Evolutionary conservation across 2,888 invertebrate species (phyloP).

Genomic region (Notocelia uddmanniana): DNA sequence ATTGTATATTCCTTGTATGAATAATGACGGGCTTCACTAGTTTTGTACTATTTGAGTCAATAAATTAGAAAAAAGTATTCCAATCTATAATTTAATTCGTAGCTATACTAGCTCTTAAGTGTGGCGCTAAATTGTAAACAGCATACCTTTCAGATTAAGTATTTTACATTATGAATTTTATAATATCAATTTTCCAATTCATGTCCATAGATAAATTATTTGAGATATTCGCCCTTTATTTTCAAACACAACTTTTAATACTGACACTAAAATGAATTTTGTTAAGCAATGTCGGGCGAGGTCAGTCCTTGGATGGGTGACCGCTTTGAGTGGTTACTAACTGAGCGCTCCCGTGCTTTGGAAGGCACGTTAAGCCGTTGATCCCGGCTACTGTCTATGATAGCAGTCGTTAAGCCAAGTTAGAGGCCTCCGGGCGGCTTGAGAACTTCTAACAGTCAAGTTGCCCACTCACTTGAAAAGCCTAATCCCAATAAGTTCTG

Average conservation of each 20-base stretch:
- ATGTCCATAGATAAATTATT: not conserved
- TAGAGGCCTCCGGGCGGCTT: too few species aligned
- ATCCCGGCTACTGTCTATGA: too few species aligned
- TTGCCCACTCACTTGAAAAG: too few species aligned
- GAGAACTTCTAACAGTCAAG: too few species aligned
- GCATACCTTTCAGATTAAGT: not conserved
- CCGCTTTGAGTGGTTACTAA: too few species aligned
- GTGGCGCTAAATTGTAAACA: constrained; percentile 7
- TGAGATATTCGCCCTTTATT: not conserved
- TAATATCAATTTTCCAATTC: not conserved
- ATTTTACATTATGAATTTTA: not conserved
- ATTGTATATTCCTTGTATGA: constrained; percentile 60
- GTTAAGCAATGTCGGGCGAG: too few species aligned
- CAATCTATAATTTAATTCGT: constrained; percentile 12
- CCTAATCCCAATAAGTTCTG: too few species aligned
- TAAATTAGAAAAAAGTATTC: constrained; percentile 44
- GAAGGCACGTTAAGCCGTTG: too few species aligned
- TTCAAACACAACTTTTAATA: not conserved
- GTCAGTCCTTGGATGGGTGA: too few species aligned
- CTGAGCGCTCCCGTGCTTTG: too few species aligned
- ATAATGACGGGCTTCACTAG: constrained; percentile 62
- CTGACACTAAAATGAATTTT: too few species aligned
- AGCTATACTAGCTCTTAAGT: constrained; percentile 5
- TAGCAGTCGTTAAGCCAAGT: too few species aligned
- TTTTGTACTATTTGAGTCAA: constrained; percentile 57